Conservation (phyloP, 2,797 vertebrate species). For the Peromyscus melanophrys region DNA sequence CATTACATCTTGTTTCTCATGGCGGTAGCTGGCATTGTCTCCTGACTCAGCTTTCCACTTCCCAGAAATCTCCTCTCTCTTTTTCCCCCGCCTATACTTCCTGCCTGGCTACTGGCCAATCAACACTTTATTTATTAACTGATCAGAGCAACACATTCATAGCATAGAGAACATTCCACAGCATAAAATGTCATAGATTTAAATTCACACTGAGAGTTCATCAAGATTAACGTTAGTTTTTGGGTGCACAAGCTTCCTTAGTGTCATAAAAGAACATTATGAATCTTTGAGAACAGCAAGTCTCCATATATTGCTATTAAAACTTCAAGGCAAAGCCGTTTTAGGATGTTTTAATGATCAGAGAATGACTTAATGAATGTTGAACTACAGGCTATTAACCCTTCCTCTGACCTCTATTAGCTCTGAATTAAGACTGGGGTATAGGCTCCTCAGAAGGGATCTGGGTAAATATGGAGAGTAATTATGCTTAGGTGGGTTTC, state of each 20-base stretch:
- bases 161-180: too few relatives aligned
- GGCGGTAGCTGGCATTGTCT: too few relatives aligned
- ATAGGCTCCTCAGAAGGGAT: constrained; percentile 74
- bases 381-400: constrained; percentile 88
- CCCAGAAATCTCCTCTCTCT: too few relatives aligned
- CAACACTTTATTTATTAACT: too few relatives aligned
- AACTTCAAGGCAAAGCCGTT: constrained; percentile 82
- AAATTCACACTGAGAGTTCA: constrained; percentile 43
- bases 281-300: constrained; percentile 78
- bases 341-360: constrained; percentile 86
- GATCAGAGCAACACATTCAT: too few relatives aligned
- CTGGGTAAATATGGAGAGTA: constrained; percentile 79
- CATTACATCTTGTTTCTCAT: too few relatives aligned
- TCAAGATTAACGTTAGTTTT: constrained; percentile 76
- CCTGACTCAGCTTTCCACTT: too few relatives aligned
- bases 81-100: too few relatives aligned
- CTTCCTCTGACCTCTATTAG: constrained; percentile 84
- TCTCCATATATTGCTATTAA: constrained; percentile 83
- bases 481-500: constrained; percentile 76
- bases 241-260: constrained; percentile 74
- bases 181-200: constrained; percentile 44
- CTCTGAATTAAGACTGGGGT: constrained; percentile 83
- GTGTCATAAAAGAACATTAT: constrained; percentile 70
- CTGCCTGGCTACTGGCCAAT: too few relatives aligned
- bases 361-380: constrained; percentile 85